Conservation (phyloP, 1,140 invertebrate genomes). For the Drosophila bipectinata region DNA sequence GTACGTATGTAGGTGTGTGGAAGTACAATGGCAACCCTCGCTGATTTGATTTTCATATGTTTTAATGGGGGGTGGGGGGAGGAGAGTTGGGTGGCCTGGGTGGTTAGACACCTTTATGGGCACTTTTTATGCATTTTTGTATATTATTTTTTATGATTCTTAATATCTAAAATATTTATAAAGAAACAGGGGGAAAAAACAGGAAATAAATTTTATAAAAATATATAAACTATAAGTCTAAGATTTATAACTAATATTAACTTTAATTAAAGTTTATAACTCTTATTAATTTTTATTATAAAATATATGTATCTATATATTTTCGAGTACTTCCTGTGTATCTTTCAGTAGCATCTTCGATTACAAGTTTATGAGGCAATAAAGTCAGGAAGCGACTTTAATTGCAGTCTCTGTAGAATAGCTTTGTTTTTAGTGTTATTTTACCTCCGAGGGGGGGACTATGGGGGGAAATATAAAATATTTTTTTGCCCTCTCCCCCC, state of each 20-base stretch:
- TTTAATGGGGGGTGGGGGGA: conserved; percentile 2
- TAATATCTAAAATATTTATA: conserved; percentile 32
- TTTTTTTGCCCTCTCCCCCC: conserved; percentile 41
- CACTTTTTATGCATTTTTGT: conserved; percentile 52
- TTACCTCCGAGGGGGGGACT: conserved; percentile 38
- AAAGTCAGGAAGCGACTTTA: conserved; percentile 55
- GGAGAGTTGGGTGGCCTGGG: conserved; percentile 11
- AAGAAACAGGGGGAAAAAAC: conserved; percentile 5
- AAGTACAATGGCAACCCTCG: conserved; percentile 64
- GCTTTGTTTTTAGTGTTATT: conserved; percentile 56
- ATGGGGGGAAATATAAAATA: conserved; percentile 29
- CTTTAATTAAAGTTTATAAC: neutral
- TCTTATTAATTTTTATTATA: neutral
- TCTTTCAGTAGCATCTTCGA: conserved; percentile 22
- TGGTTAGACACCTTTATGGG: conserved; percentile 39
- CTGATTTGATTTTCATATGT: conserved; percentile 71
- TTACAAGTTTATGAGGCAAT: conserved; percentile 61
- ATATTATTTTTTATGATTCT: conserved; percentile 42
- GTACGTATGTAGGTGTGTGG: conserved; percentile 7
- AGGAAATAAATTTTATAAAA: neutral
- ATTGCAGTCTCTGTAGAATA: conserved; percentile 27
- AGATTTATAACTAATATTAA: neutral
- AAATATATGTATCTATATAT: neutral
- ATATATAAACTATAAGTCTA: neutral
- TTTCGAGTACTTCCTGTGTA: conserved; percentile 8